A percentile compares a stretch with the other conserved stretches of the same genome.
phyloP scores from a whole-genome alignment of 2,113 vertebrate species.

The Heliornis fulica region DNA sequence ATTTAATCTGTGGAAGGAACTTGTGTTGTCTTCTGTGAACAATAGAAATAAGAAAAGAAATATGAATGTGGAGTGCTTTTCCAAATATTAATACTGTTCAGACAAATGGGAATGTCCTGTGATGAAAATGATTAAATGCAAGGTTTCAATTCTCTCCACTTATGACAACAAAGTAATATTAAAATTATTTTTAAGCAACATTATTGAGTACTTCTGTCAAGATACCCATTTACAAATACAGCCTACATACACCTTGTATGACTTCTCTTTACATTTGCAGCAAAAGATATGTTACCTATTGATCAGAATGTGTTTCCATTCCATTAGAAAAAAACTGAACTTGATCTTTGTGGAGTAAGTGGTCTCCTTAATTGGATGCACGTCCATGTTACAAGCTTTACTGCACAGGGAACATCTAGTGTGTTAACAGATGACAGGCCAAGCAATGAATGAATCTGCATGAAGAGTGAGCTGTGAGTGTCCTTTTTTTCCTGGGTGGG shows the following conservation, averaged over 20 bases:
- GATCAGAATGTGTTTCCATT: neutral
- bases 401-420: neutral
- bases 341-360: neutral
- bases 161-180: neutral
- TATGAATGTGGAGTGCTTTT: neutral
- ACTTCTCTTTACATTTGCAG: neutral
- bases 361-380: neutral
- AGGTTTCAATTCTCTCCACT: neutral
- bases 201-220: fast-evolving
- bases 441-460: neutral
- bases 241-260: neutral
- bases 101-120: neutral
- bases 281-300: neutral
- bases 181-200: neutral
- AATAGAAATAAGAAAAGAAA: neutral
- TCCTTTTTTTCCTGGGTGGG: neutral
- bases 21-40: neutral
- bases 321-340: neutral
- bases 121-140: neutral
- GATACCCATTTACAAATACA: neutral
- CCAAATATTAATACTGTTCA: neutral
- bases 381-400: neutral
- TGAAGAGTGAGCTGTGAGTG: neutral
- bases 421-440: neutral
- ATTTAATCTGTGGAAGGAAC: neutral